A percentile compares a stretch with the other conserved stretches of the same genome.
Evolutionary conservation across 2,797 vertebrate species (phyloP).

Genomic region (Eulemur albifrons): DNA sequence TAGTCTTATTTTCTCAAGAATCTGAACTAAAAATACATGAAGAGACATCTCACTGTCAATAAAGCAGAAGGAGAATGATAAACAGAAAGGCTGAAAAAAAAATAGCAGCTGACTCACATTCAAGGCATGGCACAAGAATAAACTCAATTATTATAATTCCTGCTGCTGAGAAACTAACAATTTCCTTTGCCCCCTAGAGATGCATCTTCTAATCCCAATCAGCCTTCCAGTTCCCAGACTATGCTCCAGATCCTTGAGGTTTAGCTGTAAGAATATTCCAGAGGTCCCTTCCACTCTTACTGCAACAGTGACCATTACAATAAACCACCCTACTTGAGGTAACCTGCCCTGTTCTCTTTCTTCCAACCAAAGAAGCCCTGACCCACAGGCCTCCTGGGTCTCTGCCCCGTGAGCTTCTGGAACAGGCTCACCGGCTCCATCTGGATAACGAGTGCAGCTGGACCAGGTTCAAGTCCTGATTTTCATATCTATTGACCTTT

Average conservation of each 20-base stretch:
- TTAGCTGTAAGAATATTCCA: not conserved
- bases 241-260: not conserved
- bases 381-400: too few species aligned
- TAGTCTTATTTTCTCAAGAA: not conserved
- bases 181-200: not conserved
- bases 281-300: not conserved
- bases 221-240: not conserved
- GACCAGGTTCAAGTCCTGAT: not conserved
- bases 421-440: not conserved
- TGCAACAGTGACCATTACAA: not conserved
- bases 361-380: not conserved
- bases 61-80: not conserved
- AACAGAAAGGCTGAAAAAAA: not conserved
- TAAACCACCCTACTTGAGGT: not conserved
- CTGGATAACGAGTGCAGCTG: not conserved
- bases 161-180: not conserved
- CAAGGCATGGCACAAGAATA: not conserved
- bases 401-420: not conserved
- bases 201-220: not conserved
- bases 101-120: not conserved
- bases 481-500: conserved; percentile 24
- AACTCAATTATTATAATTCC: not conserved
- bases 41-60: not conserved
- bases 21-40: not conserved
- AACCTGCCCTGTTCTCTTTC: not conserved